phyloP scores from a whole-genome alignment of 1,140 invertebrate species.

The Drosophila mojavensis region DNA sequence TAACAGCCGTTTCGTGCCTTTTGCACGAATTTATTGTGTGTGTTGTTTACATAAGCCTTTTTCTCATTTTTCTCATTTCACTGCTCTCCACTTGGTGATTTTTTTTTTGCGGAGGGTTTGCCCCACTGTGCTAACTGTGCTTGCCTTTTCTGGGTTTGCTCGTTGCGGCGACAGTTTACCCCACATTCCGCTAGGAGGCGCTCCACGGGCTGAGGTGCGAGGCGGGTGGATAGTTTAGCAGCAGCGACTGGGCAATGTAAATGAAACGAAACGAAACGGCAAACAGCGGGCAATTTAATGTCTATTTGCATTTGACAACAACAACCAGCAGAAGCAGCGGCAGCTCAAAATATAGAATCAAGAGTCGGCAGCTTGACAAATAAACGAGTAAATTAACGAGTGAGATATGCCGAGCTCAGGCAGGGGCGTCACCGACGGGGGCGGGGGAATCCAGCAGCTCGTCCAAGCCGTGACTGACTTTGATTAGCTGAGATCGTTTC shows the following conservation, averaged over 20 bases:
- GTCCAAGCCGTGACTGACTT: slow-evolving; percentile 36
- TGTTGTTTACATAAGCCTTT: slow-evolving; percentile 72
- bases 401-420: not conserved
- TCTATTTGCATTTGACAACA: slow-evolving; percentile 74
- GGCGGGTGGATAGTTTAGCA: slow-evolving; percentile 7
- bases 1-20: slow-evolving; percentile 78
- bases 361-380: slow-evolving; percentile 57
- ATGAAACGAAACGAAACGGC: slow-evolving; percentile 77
- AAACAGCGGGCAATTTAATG: slow-evolving; percentile 77
- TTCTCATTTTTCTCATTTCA: slow-evolving; percentile 46
- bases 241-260: slow-evolving; percentile 55
- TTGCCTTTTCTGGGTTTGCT: slow-evolving; percentile 36
- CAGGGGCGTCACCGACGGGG: not conserved
- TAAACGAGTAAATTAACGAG: slow-evolving; percentile 67
- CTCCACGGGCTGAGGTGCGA: slow-evolving; percentile 38
- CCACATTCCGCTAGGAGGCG: slow-evolving; percentile 47
- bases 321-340: slow-evolving; percentile 28
- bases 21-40: slow-evolving; percentile 53
- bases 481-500: slow-evolving; percentile 53
- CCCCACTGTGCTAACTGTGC: slow-evolving; percentile 25
- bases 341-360: slow-evolving; percentile 70
- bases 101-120: slow-evolving; percentile 5
- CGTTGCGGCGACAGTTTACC: slow-evolving; percentile 68
- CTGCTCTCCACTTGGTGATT: slow-evolving; percentile 32
- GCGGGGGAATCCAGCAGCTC: not conserved